These are phyloP conservation scores for Himalopsyche tibetana DNA, from an alignment of 2,888 invertebrate species.

Conservation along the genomic window DNA sequence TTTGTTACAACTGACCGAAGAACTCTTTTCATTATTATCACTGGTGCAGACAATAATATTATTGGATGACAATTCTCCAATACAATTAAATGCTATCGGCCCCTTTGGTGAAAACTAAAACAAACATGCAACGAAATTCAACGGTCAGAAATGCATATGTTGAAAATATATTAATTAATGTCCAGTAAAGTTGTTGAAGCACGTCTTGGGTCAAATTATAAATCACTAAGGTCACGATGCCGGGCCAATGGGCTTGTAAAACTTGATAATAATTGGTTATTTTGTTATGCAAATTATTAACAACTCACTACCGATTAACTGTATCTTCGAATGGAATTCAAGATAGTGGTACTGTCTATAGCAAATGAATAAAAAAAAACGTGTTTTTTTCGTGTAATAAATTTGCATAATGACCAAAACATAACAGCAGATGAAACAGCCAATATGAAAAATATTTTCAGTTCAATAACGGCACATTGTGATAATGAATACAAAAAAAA, in stretches of 20 bases:
- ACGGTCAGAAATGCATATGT: neutral
- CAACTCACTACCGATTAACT: conserved; percentile 42
- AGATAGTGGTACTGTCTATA: conserved; percentile 17
- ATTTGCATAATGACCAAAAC: conserved; percentile 26
- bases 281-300: conserved; percentile 40
- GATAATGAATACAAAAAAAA: too few species aligned
- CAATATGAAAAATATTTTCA: too few species aligned
- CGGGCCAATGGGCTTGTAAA: conserved; percentile 9
- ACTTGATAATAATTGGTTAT: conserved; percentile 29
- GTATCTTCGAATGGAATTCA: conserved; percentile 33
- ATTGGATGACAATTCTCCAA: too few species aligned
- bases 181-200: neutral
- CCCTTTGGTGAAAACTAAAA: too few species aligned
- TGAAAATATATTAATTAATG: neutral
- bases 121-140: too few species aligned
- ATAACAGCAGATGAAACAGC: too few species aligned
- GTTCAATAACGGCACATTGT: too few species aligned
- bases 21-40: too few species aligned
- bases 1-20: too few species aligned
- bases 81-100: too few species aligned
- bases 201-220: conserved; percentile 14
- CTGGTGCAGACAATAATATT: too few species aligned
- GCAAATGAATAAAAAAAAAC: conserved; percentile 4
- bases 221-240: conserved; percentile 36
- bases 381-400: neutral